These are phyloP conservation scores for Propithecus perrieri DNA, from an alignment of 2,797 vertebrate species.

Conservation along the genomic window DNA sequence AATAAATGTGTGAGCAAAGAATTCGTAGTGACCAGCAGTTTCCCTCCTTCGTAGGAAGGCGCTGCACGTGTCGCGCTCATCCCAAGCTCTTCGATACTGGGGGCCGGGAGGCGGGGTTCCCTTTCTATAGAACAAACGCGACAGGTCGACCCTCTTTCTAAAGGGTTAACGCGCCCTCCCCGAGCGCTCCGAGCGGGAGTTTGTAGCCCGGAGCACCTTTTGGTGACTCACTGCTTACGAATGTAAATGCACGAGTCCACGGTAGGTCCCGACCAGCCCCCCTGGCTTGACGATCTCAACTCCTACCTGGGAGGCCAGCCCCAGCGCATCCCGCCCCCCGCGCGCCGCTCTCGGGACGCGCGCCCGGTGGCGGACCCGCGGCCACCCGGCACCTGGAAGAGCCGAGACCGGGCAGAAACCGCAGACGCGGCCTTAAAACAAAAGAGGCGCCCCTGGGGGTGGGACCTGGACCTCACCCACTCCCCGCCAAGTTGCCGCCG, in stretches of 20 bases:
- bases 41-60: neutral
- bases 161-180: conserved; percentile 36
- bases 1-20: neutral
- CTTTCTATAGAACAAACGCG: neutral
- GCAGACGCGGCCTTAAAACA: conserved; percentile 23
- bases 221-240: conserved; percentile 70
- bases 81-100: neutral
- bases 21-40: neutral
- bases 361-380: neutral
- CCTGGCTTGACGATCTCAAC: neutral
- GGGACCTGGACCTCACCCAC: conserved; percentile 30
- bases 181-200: neutral
- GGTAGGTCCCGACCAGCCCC: conserved; percentile 27
- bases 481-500: neutral
- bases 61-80: neutral
- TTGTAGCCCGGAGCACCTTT: conserved; percentile 34
- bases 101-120: neutral
- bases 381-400: neutral
- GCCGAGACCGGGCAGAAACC: neutral
- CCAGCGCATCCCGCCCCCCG: neutral
- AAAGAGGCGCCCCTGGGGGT: conserved; percentile 45
- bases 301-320: neutral
- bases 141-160: neutral
- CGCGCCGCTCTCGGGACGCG: neutral
- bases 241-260: conserved; percentile 58